Evolutionary conservation across 2,888 invertebrate species (phyloP), one percentile per base, ranked within the genome.

Genomic region (Branchellion lobata): DNA sequence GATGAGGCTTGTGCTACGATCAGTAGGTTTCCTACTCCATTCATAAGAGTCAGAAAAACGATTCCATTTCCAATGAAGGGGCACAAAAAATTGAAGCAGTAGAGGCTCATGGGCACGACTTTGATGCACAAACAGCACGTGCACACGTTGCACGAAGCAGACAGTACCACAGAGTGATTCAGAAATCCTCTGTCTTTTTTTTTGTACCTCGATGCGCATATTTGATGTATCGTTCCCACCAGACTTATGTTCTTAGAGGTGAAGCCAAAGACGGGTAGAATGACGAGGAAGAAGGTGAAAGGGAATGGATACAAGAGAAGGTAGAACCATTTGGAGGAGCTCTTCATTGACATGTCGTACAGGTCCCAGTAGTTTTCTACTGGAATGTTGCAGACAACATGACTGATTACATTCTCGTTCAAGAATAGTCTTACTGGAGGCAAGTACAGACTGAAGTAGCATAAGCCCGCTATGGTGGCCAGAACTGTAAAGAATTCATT

Each of bases 301-400:
- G 65, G 31, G 53, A 65, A 77, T 21, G 57, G 34, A 36, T 77
- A 77, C 2, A 77, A 2, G 3, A 33, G 34, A 57, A 65, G 57
- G 34, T 65, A 65, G 36, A 65, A 77, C 57, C 31, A 27, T 31
- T 77, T 53, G 27, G 8, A 5, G 47, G 33, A 57, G 11, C 14
- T 33, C 3, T 77, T 61, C n/a, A 36, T 33, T 1, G 77, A 77
- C 65, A 77, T 65, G 27, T 77, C 77, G 27, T 77, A 51, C 33
- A 77, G 65, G 34, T 77, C 77, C 77, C 77, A 77, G 29, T 65
- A 77, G 24, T 65, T 77, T 65, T 77, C 61, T 1, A 77, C 65
- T 0, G 77, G 77, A n/a, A 77, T 36, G 34, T 77, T 65, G 36
- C 77, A 77, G n/a, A 77, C 40, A 1, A n/a, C 31, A 36, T 77